Evolutionary conservation across 2,797 vertebrate genomes (phyloP), one percentile per base, ranked within the genome.

Genomic region (Acanthiza pusilla): DNA sequence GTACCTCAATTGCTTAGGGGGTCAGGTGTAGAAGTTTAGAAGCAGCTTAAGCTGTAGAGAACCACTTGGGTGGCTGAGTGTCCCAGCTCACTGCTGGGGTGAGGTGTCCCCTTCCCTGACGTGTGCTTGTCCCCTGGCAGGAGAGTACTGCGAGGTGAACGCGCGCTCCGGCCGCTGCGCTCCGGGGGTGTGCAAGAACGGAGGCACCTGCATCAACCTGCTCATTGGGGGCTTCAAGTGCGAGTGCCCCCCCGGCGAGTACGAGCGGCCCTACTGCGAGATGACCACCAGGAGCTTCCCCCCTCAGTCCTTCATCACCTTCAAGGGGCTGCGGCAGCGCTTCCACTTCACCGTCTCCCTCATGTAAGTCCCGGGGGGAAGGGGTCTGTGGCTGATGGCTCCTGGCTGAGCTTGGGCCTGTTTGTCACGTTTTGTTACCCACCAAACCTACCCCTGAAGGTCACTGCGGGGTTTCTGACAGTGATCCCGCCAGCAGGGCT

Each of bases 341-440:
- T 99, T 99, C 96, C 99, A 99, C 98, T 99, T 99, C 98, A 99
- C 99, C 0, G 78, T 99, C 51, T 99, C 99, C 47, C 99, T 99
- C 95, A 98, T 97, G 99, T 99, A 95, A 99, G 99, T 98, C 68
- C 32, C 3, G 0, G 11, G 8, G 58, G 47, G 47, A 72, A 18
- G 58, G 63, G 53, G 11, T 57, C 17, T 68, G 34, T 15, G 63
- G 12, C 54, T 29, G 25, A 5, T 40, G 50, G 22, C 36, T 83
- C 21, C 85, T 84, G 0, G 0, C 32, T 45, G n/a, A 38, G 29
- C 30, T 20, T 38, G 40, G n/a, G 16, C 2, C 2, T 60, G n/a
- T 43, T 77, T 72, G 48, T 58, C 86, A 40, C 3, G 0, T 61
- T 2, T 17, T 26, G 43, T n/a, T 34, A 10, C 10, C 47, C 45